Base-by-base conservation (phyloP, 2,888 invertebrate species). In the Choristoneura rosaceana region DNA sequence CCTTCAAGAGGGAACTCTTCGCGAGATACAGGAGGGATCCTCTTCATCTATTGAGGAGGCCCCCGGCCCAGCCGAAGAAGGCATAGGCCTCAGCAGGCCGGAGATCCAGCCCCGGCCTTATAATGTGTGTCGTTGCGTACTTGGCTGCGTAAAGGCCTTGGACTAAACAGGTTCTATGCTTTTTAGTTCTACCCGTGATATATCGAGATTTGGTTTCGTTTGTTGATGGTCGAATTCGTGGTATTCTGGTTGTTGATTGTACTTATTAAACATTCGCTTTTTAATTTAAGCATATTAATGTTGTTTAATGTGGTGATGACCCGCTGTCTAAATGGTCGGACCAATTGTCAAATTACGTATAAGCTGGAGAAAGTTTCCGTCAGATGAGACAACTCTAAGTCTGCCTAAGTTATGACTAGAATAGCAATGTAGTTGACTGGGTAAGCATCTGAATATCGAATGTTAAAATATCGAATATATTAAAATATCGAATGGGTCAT, bases 1-100 rank as follows among this genome's bases (percentile, higher is more conserved):
- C 95, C 0, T 98, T 98, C 90, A 98, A 98, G 87, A 94, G 96
- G 74, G 98, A 98, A 89, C 95, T 98, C 47, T 96, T 97, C 81
- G 97, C 97, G 2, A 85, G 93, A 65, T 98, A 98, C 83, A 95
- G 96, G 78, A 95, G 95, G 74, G 96, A 97, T 79, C 96, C 96
- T 0, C 84, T 96, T 45, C 93, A 93, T 74, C 80, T 94, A 61
- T 77, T 94, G 66, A 80, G 89, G 47, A 86, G 90, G 74, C 89
- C 90, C 0, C 86, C 82, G 45, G 87, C 85, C 71, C 86, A 84
- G 66, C 80, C 76, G 15, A 94, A 93, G 80, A 93, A 93, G 74
- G 90, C 91, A 85, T 94, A 94, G 93, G 93, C 92, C 73, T 89
- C 90, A 88, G 89, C 87, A 85, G 93, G 93, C 91, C 93, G 93